A percentile compares a stretch with the other conserved stretches of the same genome.
Conservation (phyloP, 1,140 invertebrate genomes). For the Meloidogyne exigua region DNA sequence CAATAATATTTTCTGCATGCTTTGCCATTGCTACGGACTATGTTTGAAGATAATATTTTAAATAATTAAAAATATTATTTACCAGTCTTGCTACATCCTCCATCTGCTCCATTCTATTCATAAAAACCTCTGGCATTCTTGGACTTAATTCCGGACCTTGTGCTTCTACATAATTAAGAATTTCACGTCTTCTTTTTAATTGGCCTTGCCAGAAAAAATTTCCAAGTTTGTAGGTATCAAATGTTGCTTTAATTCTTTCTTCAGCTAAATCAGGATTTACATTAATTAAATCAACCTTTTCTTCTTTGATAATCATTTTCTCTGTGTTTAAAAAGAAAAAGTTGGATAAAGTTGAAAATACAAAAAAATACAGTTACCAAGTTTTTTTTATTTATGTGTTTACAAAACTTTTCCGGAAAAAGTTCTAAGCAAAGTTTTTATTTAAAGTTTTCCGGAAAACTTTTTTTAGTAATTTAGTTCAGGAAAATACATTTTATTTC, state of each 20-base stretch:
- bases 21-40: conserved; percentile 71
- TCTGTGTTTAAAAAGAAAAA: background rate
- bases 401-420: too few relatives aligned
- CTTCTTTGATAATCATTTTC: background rate
- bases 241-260: conserved; percentile 38
- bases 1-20: conserved; percentile 67
- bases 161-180: conserved; percentile 33
- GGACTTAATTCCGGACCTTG: conserved; percentile 69
- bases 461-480: too few relatives aligned
- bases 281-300: background rate
- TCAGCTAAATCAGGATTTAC: conserved; percentile 50
- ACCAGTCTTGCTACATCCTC: conserved; percentile 73
- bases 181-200: conserved; percentile 38
- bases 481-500: too few relatives aligned
- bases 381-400: too few relatives aligned
- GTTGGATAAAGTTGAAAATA: too few relatives aligned
- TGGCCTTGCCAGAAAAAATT: conserved; percentile 75
- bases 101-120: conserved; percentile 81
- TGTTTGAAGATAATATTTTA: conserved; percentile 41
- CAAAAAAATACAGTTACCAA: too few relatives aligned
- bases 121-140: conserved; percentile 71
- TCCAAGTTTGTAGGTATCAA: conserved; percentile 72
- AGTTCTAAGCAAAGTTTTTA: too few relatives aligned
- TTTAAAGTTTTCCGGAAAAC: too few relatives aligned
- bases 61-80: background rate